phyloP scores from a whole-genome alignment of 2,888 invertebrate species.

The Hermodice carunculata region DNA sequence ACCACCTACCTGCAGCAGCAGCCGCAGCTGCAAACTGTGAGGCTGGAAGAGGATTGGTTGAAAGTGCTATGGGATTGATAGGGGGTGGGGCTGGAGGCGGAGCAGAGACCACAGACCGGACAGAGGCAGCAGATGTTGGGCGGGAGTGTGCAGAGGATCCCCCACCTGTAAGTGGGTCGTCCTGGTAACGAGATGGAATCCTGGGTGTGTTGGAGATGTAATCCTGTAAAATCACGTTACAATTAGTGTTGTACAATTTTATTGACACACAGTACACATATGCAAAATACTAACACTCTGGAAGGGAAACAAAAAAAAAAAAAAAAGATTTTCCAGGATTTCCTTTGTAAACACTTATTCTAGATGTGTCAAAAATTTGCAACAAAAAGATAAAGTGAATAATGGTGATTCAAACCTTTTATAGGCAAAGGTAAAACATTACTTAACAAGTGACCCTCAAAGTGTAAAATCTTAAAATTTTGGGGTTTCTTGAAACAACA shows the following conservation, averaged over 20 bases:
- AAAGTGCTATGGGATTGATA: slow-evolving; percentile 21
- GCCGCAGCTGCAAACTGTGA: slow-evolving; percentile 56
- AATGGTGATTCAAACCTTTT: no score
- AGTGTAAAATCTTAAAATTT: no score
- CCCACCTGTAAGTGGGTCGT: slow-evolving; percentile 39
- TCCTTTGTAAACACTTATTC: no score
- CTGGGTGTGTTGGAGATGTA: slow-evolving; percentile 48
- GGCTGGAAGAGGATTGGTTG: slow-evolving; percentile 50
- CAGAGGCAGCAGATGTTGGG: slow-evolving; percentile 42
- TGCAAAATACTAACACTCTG: background rate
- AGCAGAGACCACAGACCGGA: slow-evolving; percentile 43
- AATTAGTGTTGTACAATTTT: no score
- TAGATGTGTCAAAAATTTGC: no score
- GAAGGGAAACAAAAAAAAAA: background rate
- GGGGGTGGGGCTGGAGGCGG: slow-evolving; percentile 53
- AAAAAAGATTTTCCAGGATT: no score
- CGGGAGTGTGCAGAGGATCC: slow-evolving; percentile 35
- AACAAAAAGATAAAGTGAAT: no score
- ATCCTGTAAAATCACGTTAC: slow-evolving; percentile 44
- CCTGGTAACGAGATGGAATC: slow-evolving; percentile 57
- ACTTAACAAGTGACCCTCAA: no score
- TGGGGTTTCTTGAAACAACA: no score
- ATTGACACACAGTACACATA: background rate
- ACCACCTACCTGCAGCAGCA: slow-evolving; percentile 56
- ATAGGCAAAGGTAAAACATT: no score